Percentiles rank a stretch among this genome's conserved stretches.
phyloP scores from a whole-genome alignment of 1,140 invertebrate genomes.

The Zaprionus tsacasi region DNA sequence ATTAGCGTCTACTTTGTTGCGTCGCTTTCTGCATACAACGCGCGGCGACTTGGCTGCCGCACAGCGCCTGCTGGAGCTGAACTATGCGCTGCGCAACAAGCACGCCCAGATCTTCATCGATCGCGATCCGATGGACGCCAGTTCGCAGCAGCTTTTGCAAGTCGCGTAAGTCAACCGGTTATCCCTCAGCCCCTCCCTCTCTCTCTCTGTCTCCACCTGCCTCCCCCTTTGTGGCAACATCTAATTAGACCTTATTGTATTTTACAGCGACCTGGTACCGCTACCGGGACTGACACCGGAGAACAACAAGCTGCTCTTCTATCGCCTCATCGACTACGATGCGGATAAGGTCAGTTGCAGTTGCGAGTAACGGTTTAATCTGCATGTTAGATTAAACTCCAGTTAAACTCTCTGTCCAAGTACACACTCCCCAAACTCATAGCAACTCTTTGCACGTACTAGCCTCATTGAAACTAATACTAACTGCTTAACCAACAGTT shows the following conservation, averaged over 20 bases:
- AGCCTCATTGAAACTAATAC: neutral
- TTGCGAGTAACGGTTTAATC: neutral
- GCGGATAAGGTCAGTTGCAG: constrained; percentile 84
- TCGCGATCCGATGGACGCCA: constrained; percentile 86
- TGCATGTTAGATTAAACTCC: neutral
- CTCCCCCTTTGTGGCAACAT: constrained; percentile 18
- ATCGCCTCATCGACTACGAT: constrained; percentile 87
- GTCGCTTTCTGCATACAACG: constrained; percentile 84
- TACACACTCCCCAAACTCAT: neutral
- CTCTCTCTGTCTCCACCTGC: neutral
- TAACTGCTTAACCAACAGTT: neutral
- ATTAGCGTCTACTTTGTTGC: constrained; percentile 59
- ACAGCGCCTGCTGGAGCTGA: constrained; percentile 87
- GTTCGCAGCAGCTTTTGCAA: constrained; percentile 86
- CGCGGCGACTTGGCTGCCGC: constrained; percentile 85
- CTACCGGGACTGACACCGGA: constrained; percentile 86
- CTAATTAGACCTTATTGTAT: constrained; percentile 34
- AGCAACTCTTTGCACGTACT: neutral
- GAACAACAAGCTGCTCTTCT: constrained; percentile 87
- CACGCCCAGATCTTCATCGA: constrained; percentile 88
- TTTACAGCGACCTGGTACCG: constrained; percentile 84
- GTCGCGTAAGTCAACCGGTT: constrained; percentile 84
- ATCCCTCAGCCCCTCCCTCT: neutral
- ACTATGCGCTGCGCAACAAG: constrained; percentile 87
- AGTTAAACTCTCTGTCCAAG: neutral